Percentiles rank a stretch among this genome's conserved stretches.
phyloP scores from a whole-genome alignment of 2,797 vertebrate species.

The Novumbra hubbsi region DNA sequence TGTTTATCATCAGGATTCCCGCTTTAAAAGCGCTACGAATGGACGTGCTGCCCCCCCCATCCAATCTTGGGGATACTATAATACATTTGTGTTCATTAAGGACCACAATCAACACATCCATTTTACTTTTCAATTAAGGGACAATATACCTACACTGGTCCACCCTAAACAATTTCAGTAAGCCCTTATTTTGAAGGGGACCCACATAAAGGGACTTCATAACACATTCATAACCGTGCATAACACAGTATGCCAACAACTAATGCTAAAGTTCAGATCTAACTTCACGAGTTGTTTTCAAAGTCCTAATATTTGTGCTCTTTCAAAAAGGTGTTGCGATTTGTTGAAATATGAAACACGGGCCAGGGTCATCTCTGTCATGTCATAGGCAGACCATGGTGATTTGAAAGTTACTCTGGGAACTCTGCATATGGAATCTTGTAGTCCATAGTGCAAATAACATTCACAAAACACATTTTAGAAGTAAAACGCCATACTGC shows the following conservation, averaged over 20 bases:
- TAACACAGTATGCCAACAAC: neutral
- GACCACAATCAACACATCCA: neutral
- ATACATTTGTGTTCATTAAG: neutral
- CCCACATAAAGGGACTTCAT: neutral
- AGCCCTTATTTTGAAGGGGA: neutral
- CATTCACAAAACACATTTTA: neutral
- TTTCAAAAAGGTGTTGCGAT: neutral
- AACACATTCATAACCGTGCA: neutral
- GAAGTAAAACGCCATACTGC: no score
- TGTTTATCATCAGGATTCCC: no score
- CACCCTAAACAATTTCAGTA: neutral
- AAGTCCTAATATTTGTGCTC: neutral
- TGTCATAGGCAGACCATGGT: conserved; percentile 40
- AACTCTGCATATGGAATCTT: neutral
- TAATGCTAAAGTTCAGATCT: neutral
- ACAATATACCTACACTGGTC: neutral
- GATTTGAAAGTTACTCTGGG: conserved; percentile 46
- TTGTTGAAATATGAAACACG: conserved; percentile 30
- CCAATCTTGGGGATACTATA: neutral
- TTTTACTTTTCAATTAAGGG: neutral
- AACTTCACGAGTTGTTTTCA: neutral
- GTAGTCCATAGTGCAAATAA: neutral
- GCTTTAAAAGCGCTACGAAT: neutral
- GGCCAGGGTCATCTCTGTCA: conserved; percentile 50
- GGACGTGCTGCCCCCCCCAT: neutral